Evolutionary conservation across 1,140 invertebrate species (phyloP).

Genomic region (Onthophagus taurus): DNA sequence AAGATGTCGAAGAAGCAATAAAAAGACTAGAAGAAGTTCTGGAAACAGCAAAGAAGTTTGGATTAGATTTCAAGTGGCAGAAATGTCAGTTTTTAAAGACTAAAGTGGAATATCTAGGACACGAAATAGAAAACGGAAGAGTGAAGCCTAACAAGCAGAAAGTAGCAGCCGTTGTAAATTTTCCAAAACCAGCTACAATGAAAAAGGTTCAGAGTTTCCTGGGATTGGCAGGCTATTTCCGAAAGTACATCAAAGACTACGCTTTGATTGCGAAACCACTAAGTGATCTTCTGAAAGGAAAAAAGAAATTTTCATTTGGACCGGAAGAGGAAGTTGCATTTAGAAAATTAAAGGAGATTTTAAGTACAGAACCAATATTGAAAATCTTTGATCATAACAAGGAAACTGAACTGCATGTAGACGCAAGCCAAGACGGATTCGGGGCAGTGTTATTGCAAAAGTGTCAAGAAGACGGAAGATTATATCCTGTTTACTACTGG

Average conservation of each 20-base stretch:
- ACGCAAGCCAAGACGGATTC: conserved; percentile 25
- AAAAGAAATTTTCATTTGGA: conserved; percentile 2
- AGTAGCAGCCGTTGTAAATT: conserved; percentile 5
- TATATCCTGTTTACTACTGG: conserved; percentile 31
- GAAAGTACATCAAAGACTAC: conserved; percentile 7
- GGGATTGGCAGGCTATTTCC: conserved; percentile 3
- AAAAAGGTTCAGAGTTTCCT: conserved; percentile 10
- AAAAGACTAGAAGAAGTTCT: conserved; percentile 17
- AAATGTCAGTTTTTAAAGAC: conserved; percentile 14
- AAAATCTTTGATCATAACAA: conserved; percentile 19
- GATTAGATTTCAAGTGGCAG: conserved; percentile 4
- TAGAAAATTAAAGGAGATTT: conserved; percentile 12
- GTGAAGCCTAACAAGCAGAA: conserved; percentile 10
- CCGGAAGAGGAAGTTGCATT: background rate
- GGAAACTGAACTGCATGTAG: conserved; percentile 30
- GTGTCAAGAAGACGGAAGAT: background rate
- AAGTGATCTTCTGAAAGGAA: conserved; percentile 1
- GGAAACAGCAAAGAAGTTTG: background rate
- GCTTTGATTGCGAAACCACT: conserved; percentile 7
- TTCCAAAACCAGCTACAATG: conserved; percentile 5
- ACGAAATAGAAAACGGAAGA: background rate
- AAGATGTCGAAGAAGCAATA: conserved; percentile 17
- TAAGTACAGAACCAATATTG: conserved; percentile 18
- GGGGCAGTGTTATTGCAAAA: conserved; percentile 25
- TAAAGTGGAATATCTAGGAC: conserved; percentile 6